Percentiles rank a stretch among this genome's conserved stretches.
These are phyloP conservation scores for Enteromius mattozi DNA, from an alignment of 2,797 vertebrate genomes.

Conservation along the genomic window DNA sequence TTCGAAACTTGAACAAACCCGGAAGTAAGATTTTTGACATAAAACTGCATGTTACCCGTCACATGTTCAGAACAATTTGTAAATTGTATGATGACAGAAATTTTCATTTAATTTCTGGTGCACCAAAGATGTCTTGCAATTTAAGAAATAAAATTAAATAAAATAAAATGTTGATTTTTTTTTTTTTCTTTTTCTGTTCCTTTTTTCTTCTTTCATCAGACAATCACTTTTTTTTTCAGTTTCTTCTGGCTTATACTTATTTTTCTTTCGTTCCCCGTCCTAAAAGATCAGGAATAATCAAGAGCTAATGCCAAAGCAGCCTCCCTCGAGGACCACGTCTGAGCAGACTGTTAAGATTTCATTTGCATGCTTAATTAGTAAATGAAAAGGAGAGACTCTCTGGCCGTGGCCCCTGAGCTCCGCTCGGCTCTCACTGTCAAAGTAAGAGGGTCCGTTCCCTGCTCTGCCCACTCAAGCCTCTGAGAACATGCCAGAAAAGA, in stretches of 20 bases:
- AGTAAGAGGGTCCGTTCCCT: slow-evolving; percentile 33
- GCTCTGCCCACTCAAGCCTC: slow-evolving; percentile 69
- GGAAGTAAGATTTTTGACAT: too few species aligned
- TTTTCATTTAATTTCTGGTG: background rate
- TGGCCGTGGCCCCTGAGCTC: slow-evolving; percentile 68
- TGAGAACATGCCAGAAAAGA: slow-evolving; percentile 48
- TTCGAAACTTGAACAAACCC: too few species aligned
- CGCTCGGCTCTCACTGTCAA: slow-evolving; percentile 31
- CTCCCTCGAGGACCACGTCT: slow-evolving; percentile 77
- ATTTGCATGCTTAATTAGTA: slow-evolving; percentile 87
- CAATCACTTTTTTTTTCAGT: background rate
- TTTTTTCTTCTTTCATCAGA: slow-evolving; percentile 9
- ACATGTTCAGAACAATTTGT: background rate
- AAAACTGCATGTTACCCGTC: too few species aligned
- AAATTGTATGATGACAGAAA: background rate
- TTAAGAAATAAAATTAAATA: too few species aligned
- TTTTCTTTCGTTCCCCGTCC: slow-evolving; percentile 53
- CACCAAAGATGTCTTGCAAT: background rate
- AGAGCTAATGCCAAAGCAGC: slow-evolving; percentile 75
- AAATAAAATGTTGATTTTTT: background rate
- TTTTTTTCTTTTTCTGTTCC: background rate
- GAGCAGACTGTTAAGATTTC: slow-evolving; percentile 85
- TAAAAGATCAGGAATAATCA: slow-evolving; percentile 77
- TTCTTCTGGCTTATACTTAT: slow-evolving; percentile 1
- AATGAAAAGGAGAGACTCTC: slow-evolving; percentile 80